A percentile compares a stretch with the other conserved stretches of the same genome.
phyloP scores from a whole-genome alignment of 1,140 invertebrate genomes.

The Drosophila eugracilis region DNA sequence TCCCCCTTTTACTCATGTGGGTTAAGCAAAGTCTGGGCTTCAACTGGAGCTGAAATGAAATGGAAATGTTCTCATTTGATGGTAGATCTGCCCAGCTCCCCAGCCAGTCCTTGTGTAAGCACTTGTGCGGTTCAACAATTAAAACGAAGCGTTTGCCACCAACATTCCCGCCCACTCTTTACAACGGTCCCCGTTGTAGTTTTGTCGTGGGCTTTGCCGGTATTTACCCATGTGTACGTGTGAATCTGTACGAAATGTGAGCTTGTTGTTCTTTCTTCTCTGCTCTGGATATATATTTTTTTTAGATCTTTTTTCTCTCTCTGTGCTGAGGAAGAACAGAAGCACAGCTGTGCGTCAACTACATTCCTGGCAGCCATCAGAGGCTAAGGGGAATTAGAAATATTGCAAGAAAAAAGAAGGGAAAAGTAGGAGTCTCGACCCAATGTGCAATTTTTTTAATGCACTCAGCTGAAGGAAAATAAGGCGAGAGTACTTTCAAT shows the following conservation, averaged over 20 bases:
- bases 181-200: slow-evolving; percentile 2
- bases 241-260: slow-evolving; percentile 55
- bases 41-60: slow-evolving; percentile 50
- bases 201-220: slow-evolving; percentile 47
- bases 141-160: slow-evolving; percentile 59
- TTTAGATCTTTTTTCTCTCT: slow-evolving; percentile 5
- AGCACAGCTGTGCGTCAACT: slow-evolving; percentile 53
- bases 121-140: slow-evolving; percentile 77
- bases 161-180: background rate
- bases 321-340: background rate
- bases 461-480: slow-evolving; percentile 2
- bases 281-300: slow-evolving; percentile 47
- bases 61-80: slow-evolving; percentile 29
- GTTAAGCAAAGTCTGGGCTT: slow-evolving; percentile 69
- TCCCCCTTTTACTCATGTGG: slow-evolving; percentile 57
- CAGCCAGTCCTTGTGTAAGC: slow-evolving; percentile 43
- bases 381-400: slow-evolving; percentile 36
- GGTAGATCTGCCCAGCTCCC: slow-evolving; percentile 17
- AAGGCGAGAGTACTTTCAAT: slow-evolving; percentile 6
- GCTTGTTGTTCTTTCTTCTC: slow-evolving; percentile 36
- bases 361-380: slow-evolving; percentile 33
- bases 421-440: background rate
- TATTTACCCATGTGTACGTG: slow-evolving; percentile 70
- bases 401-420: slow-evolving; percentile 25
- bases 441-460: slow-evolving; percentile 56